phyloP scores from a whole-genome alignment of 1,140 invertebrate genomes.

The Scaptomyza graminum region DNA sequence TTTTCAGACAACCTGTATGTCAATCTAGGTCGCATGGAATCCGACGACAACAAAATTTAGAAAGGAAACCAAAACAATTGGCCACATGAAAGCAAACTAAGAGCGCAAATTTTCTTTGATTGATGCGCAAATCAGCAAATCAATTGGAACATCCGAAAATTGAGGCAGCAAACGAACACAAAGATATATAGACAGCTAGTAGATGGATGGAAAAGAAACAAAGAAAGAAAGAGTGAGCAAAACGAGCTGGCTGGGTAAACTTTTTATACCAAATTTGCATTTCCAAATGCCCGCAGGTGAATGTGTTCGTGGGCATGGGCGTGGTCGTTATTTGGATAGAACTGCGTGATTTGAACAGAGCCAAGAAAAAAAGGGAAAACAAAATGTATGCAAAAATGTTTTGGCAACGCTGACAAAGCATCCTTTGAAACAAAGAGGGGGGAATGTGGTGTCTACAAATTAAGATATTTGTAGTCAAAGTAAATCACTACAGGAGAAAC shows the following conservation, averaged over 20 bases:
- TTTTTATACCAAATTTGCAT: constrained; percentile 60
- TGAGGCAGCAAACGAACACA: constrained; percentile 9
- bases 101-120: constrained; percentile 57
- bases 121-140: constrained; percentile 74
- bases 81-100: constrained; percentile 53
- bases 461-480: constrained; percentile 32
- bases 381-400: constrained; percentile 38
- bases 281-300: constrained; percentile 46
- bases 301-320: constrained; percentile 9
- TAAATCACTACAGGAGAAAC: constrained; percentile 27
- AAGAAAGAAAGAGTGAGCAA: not conserved
- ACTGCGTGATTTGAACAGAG: constrained; percentile 51
- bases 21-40: constrained; percentile 21
- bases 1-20: constrained; percentile 2
- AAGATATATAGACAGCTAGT: not conserved
- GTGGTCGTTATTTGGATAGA: constrained; percentile 33
- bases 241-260: constrained; percentile 18
- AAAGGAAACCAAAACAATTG: constrained; percentile 21
- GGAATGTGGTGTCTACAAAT: constrained; percentile 14
- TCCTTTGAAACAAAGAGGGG: constrained; percentile 13
- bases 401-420: constrained; percentile 21
- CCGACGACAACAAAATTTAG: not conserved
- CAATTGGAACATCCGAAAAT: constrained; percentile 61
- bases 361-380: constrained; percentile 21
- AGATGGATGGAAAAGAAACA: not conserved